Evolutionary conservation across 2,113 vertebrate species (phyloP), one percentile per base, ranked within the genome.

Genomic region (Rynchops niger): DNA sequence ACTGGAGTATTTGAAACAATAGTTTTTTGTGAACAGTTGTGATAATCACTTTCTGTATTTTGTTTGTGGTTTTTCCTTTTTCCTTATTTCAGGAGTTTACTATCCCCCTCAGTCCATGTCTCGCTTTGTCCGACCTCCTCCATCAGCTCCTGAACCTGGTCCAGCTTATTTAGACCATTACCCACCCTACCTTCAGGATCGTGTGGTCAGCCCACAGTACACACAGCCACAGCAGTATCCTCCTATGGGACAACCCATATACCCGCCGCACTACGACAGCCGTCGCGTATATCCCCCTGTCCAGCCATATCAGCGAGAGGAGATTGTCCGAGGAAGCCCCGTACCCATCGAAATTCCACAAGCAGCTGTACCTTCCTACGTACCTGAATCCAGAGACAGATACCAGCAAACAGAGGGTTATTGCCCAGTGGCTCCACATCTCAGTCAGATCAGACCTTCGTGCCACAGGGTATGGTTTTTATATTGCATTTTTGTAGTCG

Each of bases 81-180:
- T 38, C 74, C 74, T 55, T 32, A 1, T 52, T 63, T 25, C 92
- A 99, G 99, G 99, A 79, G 98, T 99, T 93, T 99, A 99, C 53
- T 99, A 99, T 87, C 98, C 98, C 25, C 96, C 99, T 85, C 99
- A 99, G 71, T 98, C 98, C 84, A 97, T 99, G 88, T 98, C 99
- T 42, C 99, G 99, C 82, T 99, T 99, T 32, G 97, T 98, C 13
- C 97, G 98, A n/a, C 98, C 98, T 94, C 98, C 74, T 93, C 97
- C 97, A 4, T 98, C 98, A 9, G 98, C 96, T 36, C 71, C 98
- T 12, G 99, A 99, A 43, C 96, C 99, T 12, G 98, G 97, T 16
- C 96, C 99, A 30, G 97, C 98, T 29, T 99, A 99, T 95, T 98
- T 99, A 92, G 99, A 99, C 78, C 98, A 98, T 79, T 99, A 99